Evolutionary conservation across 2,888 invertebrate species (phyloP).

Genomic region (Rhopalosiphum nymphaeae): DNA sequence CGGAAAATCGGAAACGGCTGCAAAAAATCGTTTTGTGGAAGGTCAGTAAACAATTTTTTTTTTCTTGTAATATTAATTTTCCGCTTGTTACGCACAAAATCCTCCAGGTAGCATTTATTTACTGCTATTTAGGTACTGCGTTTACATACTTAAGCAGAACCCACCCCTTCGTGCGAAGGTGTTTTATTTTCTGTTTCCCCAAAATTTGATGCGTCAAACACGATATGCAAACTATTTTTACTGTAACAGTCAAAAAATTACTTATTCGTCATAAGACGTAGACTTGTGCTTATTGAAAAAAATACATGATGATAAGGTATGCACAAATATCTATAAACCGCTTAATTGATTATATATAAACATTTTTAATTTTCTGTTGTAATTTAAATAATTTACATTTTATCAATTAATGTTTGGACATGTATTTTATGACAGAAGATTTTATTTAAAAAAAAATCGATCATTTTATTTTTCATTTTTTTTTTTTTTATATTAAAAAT

Average conservation of each 20-base stretch:
- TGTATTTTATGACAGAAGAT: not conserved
- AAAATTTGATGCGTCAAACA: not conserved
- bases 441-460: not conserved
- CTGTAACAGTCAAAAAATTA: not conserved
- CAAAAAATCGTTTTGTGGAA: constrained; percentile 14
- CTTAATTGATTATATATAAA: not conserved
- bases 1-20: not conserved
- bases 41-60: constrained; percentile 47
- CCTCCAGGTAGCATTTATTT: too few relatives aligned
- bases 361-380: not conserved
- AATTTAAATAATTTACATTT: not conserved
- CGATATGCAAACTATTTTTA: not conserved
- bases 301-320: not conserved
- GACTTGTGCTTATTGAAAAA: not conserved
- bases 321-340: not conserved
- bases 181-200: not conserved
- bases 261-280: not conserved
- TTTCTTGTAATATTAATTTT: not conserved
- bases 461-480: too few relatives aligned
- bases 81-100: not conserved
- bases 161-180: not conserved
- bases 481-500: not conserved
- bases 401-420: not conserved
- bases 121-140: too few relatives aligned
- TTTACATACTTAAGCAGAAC: too few relatives aligned